These are phyloP conservation scores for Polypterus senegalus DNA, from an alignment of 2,113 vertebrate genomes.

Conservation along the genomic window DNA sequence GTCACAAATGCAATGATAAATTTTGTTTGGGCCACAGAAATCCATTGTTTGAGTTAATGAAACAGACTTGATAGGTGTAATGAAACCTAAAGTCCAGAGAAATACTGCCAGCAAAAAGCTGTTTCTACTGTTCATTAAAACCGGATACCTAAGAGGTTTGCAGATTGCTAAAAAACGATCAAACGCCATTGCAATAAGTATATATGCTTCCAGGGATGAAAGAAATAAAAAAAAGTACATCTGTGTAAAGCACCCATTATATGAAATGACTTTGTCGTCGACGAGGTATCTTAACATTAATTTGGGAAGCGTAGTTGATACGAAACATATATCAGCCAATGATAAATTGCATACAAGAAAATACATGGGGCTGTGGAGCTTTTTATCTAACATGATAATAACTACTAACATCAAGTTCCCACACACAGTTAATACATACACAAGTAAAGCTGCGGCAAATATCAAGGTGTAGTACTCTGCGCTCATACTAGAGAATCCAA, in stretches of 20 bases:
- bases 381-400: slow-evolving; percentile 1
- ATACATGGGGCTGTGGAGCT: slow-evolving; percentile 30
- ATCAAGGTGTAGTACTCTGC: no score
- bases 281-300: slow-evolving; percentile 21
- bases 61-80: neutral
- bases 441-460: no score
- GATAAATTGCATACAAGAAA: slow-evolving; percentile 31
- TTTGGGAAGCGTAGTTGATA: slow-evolving; percentile 24
- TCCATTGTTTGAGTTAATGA: slow-evolving; percentile 9
- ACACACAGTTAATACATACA: no score
- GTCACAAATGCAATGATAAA: slow-evolving; percentile 25
- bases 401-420: no score
- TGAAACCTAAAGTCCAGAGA: slow-evolving; percentile 15
- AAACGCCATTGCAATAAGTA: slow-evolving; percentile 29
- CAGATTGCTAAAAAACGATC: slow-evolving; percentile 22
- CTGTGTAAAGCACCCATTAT: slow-evolving; percentile 23
- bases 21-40: neutral
- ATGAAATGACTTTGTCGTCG: neutral
- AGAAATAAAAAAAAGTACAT: slow-evolving; percentile 25
- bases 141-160: slow-evolving; percentile 9
- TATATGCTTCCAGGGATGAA: slow-evolving; percentile 9
- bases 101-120: slow-evolving; percentile 10
- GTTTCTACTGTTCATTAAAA: slow-evolving; percentile 19
- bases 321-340: slow-evolving; percentile 18
- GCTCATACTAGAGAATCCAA: no score